These are phyloP conservation scores for Stigmatopora nigra DNA, from an alignment of 2,113 vertebrate species.

Conservation along the genomic window DNA sequence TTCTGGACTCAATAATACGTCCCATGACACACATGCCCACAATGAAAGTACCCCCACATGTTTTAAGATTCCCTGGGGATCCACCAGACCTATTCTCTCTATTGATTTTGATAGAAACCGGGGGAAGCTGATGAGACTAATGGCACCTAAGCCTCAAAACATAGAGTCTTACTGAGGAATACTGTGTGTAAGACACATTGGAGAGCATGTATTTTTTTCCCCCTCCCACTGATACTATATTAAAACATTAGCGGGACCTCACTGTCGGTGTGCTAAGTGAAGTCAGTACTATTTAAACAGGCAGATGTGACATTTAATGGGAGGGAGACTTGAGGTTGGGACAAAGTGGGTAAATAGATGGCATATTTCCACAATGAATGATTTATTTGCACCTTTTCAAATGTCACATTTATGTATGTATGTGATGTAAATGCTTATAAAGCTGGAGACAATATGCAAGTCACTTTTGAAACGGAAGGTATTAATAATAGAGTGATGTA, in stretches of 20 bases:
- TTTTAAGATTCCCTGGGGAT: constrained; percentile 43
- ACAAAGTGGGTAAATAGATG: constrained; percentile 38
- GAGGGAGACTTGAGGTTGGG: not conserved
- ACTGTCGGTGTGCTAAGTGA: constrained; percentile 48
- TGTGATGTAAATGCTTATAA: constrained; percentile 24
- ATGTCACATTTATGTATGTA: constrained; percentile 46
- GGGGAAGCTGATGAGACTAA: constrained; percentile 43
- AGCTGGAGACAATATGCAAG: constrained; percentile 13
- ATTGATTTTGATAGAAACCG: constrained; percentile 61
- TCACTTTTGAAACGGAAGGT: constrained; percentile 6
- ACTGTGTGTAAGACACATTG: constrained; percentile 15
- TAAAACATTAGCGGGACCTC: constrained; percentile 21
- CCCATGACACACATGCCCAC: constrained; percentile 15
- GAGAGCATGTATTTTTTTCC: constrained; percentile 2
- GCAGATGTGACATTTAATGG: constrained; percentile 57
- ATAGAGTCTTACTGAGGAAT: constrained; percentile 9
- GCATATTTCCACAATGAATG: constrained; percentile 22
- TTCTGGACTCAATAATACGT: constrained; percentile 37
- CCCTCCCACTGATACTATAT: not conserved
- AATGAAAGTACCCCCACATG: constrained; percentile 17
- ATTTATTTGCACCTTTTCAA: constrained; percentile 50
- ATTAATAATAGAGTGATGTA: constrained; percentile 21
- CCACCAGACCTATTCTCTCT: constrained; percentile 43
- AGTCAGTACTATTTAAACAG: constrained; percentile 57
- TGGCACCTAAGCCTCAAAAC: constrained; percentile 40